phyloP scores from a whole-genome alignment of 2,888 invertebrate species.

The Xylota segnis region DNA sequence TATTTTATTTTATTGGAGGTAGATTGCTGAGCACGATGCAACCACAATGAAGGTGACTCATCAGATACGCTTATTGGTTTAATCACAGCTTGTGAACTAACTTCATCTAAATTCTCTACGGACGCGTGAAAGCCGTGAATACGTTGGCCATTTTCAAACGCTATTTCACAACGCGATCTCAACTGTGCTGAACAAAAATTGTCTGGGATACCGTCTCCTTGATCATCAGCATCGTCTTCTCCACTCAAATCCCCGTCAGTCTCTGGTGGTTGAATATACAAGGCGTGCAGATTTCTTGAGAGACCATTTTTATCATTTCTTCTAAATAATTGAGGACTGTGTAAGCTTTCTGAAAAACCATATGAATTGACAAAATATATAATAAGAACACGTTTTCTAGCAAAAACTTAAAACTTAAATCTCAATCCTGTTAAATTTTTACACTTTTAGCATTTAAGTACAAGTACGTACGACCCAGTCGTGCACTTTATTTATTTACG shows the following conservation, averaged over 20 bases:
- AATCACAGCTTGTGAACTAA: background rate
- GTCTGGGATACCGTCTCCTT: conserved; percentile 45
- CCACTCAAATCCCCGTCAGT: conserved; percentile 49
- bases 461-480: too few species aligned
- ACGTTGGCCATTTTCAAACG: conserved; percentile 43
- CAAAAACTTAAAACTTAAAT: conserved; percentile 1
- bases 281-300: conserved; percentile 19
- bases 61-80: background rate
- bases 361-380: background rate
- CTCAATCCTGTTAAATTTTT: too few species aligned
- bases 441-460: too few species aligned
- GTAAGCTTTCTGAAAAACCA: background rate
- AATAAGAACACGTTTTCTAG: background rate
- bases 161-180: conserved; percentile 44
- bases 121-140: conserved; percentile 21
- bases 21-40: conserved; percentile 10
- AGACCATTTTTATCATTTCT: conserved; percentile 16
- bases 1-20: background rate
- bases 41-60: background rate
- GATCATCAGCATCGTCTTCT: conserved; percentile 44
- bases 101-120: conserved; percentile 9
- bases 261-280: conserved; percentile 42
- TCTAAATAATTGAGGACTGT: background rate
- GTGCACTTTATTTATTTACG: too few species aligned
- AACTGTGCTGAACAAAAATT: conserved; percentile 57